Evolutionary conservation across 2,888 invertebrate genomes (phyloP).

Genomic region (Rosalia funebris): DNA sequence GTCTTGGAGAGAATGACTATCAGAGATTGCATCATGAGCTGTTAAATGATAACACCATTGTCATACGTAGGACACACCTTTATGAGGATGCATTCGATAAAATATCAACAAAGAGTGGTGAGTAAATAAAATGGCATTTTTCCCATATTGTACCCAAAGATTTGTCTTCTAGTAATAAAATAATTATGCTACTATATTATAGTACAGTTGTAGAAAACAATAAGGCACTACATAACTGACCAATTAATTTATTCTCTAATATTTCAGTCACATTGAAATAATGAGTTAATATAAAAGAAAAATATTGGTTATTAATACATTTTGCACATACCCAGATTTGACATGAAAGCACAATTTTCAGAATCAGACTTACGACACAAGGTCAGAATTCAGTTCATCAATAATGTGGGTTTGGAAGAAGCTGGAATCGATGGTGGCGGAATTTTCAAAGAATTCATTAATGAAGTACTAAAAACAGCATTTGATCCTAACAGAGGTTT

Average conservation of each 20-base stretch:
- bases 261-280: no score
- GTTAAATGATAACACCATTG: conserved; percentile 65
- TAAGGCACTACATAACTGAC: no score
- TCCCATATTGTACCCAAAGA: no score
- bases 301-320: no score
- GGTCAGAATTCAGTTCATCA: conserved; percentile 89
- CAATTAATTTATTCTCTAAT: no score
- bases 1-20: conserved; percentile 58
- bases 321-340: no score
- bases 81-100: conserved; percentile 99
- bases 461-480: conserved; percentile 91
- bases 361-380: conserved; percentile 88
- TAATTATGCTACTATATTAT: no score
- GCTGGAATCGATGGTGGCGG: conserved; percentile 98
- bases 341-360: no score
- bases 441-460: conserved; percentile 93
- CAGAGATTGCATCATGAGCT: conserved; percentile 59
- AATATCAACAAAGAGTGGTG: conserved; percentile 89
- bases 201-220: no score
- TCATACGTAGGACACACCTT: conserved; percentile 88
- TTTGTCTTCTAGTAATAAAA: no score
- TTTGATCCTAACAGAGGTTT: conserved; percentile 97
- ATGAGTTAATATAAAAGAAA: no score
- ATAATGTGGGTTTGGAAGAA: conserved; percentile 90
- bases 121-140: conserved; percentile 41